These are phyloP conservation scores for Acleris emargana DNA, from an alignment of 2,888 invertebrate genomes.

Conservation along the genomic window DNA sequence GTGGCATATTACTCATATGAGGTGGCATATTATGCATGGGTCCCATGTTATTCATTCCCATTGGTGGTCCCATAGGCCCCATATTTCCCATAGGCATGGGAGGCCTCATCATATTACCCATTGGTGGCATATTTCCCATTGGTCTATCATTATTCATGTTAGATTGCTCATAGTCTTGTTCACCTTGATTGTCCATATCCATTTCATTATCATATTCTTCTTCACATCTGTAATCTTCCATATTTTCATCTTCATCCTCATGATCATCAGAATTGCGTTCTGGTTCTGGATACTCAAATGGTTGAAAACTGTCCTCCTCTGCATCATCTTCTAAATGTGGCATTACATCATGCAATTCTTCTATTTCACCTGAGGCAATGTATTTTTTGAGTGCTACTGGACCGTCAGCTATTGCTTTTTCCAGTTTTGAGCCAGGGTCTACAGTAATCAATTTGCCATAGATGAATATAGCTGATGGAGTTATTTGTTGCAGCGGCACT, in stretches of 20 bases:
- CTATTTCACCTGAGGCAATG: constrained; percentile 91
- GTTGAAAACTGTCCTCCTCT: constrained; percentile 73
- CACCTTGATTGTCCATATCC: constrained; percentile 67
- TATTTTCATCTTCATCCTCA: constrained; percentile 52
- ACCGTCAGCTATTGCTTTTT: constrained; percentile 90
- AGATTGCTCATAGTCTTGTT: constrained; percentile 69
- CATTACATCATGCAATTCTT: constrained; percentile 90
- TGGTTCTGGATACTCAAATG: constrained; percentile 73
- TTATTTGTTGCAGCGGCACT: constrained; percentile 89
- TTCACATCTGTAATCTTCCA: constrained; percentile 47
- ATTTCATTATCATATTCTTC: constrained; percentile 71
- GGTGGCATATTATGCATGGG: constrained; percentile 49
- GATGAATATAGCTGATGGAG: constrained; percentile 91
- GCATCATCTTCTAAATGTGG: constrained; percentile 87
- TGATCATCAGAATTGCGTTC: constrained; percentile 56
- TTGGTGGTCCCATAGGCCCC: constrained; percentile 50
- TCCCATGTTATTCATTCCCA: constrained; percentile 43
- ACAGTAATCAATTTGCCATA: constrained; percentile 93
- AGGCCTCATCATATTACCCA: constrained; percentile 46
- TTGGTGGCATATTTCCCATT: constrained; percentile 54
- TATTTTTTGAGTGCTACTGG: constrained; percentile 90
- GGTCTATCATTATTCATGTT: constrained; percentile 57
- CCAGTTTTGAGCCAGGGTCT: constrained; percentile 89
- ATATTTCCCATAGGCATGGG: constrained; percentile 45
- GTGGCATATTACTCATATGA: constrained; percentile 56